phyloP scores from a whole-genome alignment of 2,888 invertebrate genomes.

The Drosophila quinaria region DNA sequence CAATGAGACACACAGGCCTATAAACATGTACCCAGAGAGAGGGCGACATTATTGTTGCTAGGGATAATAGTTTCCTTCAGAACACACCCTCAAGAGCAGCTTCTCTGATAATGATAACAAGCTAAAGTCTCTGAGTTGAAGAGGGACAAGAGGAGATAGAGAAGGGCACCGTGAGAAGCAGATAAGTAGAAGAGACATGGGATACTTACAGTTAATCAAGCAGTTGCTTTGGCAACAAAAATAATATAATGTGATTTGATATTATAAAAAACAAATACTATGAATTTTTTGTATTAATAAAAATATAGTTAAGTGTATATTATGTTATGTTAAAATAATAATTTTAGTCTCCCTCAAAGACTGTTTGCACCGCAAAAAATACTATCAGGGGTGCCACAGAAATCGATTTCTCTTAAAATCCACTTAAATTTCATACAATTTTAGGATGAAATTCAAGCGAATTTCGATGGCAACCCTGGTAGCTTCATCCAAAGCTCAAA shows the following conservation, averaged over 20 bases:
- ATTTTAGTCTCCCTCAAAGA: too few species aligned
- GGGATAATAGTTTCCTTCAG: neutral
- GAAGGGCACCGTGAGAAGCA: neutral
- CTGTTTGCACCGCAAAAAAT: too few species aligned
- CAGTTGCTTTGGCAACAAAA: too few species aligned
- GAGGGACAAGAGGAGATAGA: neutral
- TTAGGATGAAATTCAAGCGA: too few species aligned
- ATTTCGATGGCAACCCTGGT: too few species aligned
- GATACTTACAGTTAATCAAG: neutral
- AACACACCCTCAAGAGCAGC: neutral
- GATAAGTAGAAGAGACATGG: neutral
- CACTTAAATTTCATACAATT: too few species aligned
- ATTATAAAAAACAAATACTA: neutral
- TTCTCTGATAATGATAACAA: neutral
- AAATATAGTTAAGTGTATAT: too few species aligned
- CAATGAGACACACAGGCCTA: conserved; percentile 2
- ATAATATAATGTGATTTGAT: neutral
- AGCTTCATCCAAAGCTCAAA: too few species aligned
- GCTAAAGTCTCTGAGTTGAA: neutral
- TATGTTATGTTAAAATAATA: too few species aligned
- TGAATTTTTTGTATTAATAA: too few species aligned
- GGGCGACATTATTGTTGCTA: neutral
- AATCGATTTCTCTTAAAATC: too few species aligned
- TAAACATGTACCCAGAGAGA: neutral
- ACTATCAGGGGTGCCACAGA: too few species aligned